Evolutionary conservation across 2,888 invertebrate species (phyloP).

Genomic region (Drosophila lacicola): DNA sequence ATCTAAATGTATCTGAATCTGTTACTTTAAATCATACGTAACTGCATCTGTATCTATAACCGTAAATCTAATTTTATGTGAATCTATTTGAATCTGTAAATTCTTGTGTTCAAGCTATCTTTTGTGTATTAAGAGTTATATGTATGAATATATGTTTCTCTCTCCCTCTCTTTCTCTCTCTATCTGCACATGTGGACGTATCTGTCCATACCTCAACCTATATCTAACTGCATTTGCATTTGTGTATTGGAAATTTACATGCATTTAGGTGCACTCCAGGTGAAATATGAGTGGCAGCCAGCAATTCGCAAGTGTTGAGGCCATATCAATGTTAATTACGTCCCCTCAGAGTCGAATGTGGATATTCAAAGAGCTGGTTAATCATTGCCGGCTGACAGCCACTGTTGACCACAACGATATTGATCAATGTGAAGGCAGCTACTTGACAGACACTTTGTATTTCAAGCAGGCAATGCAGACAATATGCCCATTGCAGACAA

Average conservation of each 20-base stretch:
- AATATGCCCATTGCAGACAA: slow-evolving; percentile 6
- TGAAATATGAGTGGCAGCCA: neutral
- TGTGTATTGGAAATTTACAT: neutral
- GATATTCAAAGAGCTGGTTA: slow-evolving; percentile 4
- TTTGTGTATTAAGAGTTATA: too few relatives aligned
- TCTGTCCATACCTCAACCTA: neutral
- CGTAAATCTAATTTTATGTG: too few relatives aligned
- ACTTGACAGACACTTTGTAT: slow-evolving; percentile 5
- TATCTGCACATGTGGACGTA: too few relatives aligned
- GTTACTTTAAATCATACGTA: too few relatives aligned
- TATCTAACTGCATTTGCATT: neutral
- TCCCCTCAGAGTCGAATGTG: neutral
- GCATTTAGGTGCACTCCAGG: neutral
- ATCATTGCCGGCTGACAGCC: slow-evolving; percentile 11
- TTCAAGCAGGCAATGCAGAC: neutral
- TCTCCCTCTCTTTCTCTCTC: too few relatives aligned
- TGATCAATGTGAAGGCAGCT: slow-evolving; percentile 3
- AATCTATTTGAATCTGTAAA: too few relatives aligned
- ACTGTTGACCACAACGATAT: slow-evolving; percentile 2
- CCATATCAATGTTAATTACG: slow-evolving; percentile 11
- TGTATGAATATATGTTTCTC: too few relatives aligned
- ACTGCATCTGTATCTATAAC: too few relatives aligned
- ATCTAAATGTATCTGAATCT: too few relatives aligned
- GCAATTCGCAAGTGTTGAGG: slow-evolving; percentile 7
- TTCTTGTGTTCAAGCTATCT: too few relatives aligned